phyloP scores from a whole-genome alignment of 2,797 vertebrate genomes.

The Telmatherina bonti region DNA sequence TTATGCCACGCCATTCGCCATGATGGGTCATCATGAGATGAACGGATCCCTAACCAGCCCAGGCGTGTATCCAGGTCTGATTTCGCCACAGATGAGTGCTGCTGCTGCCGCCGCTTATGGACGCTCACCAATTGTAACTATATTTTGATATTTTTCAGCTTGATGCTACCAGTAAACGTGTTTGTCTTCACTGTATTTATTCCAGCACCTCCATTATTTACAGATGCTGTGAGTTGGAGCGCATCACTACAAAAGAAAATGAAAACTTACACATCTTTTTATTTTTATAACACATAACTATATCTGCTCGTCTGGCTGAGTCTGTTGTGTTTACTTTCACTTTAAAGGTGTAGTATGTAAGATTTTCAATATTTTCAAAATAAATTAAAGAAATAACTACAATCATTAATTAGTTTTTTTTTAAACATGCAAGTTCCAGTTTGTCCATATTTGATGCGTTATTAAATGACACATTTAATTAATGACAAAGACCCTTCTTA shows the following conservation, averaged over 20 bases:
- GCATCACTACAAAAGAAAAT: background rate
- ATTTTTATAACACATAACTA: slow-evolving; percentile 46
- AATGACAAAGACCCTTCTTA: too few species aligned
- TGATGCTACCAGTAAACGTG: background rate
- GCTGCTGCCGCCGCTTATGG: slow-evolving; percentile 91
- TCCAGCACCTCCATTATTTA: background rate
- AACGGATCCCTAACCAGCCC: slow-evolving; percentile 94
- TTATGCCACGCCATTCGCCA: slow-evolving; percentile 91
- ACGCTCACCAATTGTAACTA: slow-evolving; percentile 91
- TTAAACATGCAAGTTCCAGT: too few species aligned
- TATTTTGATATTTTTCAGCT: too few species aligned
- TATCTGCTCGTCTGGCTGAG: slow-evolving; percentile 11
- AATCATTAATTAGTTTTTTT: too few species aligned
- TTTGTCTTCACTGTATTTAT: background rate
- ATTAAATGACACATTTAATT: too few species aligned
- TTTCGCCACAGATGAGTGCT: slow-evolving; percentile 94
- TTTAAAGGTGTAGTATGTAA: too few species aligned
- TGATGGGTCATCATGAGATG: slow-evolving; percentile 98
- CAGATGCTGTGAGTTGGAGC: too few species aligned
- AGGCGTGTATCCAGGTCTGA: slow-evolving; percentile 90
- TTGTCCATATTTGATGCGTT: too few species aligned
- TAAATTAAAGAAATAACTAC: too few species aligned
- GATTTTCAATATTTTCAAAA: too few species aligned
- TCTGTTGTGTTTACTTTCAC: slow-evolving; percentile 62
- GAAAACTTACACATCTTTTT: slow-evolving; percentile 44